Evolutionary conservation across 2,888 invertebrate genomes (phyloP), one percentile per base, ranked within the genome.

Genomic region (Drosophila nr. perissopoda): DNA sequence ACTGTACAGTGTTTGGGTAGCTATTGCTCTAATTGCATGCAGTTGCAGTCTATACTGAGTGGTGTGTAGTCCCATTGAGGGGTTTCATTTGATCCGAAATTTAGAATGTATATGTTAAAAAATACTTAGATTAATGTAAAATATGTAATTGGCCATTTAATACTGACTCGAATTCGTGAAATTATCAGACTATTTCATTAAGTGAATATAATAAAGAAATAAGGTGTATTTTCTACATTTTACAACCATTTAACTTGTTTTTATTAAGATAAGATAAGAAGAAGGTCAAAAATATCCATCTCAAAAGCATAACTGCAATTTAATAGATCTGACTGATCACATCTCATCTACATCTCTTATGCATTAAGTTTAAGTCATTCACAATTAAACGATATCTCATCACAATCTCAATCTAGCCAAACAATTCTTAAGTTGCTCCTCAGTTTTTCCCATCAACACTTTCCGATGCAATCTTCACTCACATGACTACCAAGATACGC

Each of bases 401-500:
- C 70, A 42, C 34, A 21, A 49, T 61, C 49, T 34, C 38, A 54
- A n/a, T 52, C 31, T 7, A 46, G 46, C 2, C 46, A 16, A 25
- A 29, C 53, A 52, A 18, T n/a, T 52, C 34, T 54, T 27, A 3
- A n/a, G 11, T 40, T 18, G 21, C 51, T 29, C 34, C 53, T n/a
- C 56, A 13, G 27, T 29, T 61, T 25, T 25, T 40, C 53, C 52
- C 48, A 38, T 18, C 18, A 18, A 54, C 62, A 46, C 31, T 62
- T 21, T 42, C 8, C 34, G n/a, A 36, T 18, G 36, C 27, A 48
- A 49, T 31, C 63, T 48, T 31, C 31, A 21, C 40, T 38, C 70
- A 51, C 34, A 60, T 54, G 38, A 34, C 69, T 56, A 56, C 70
- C 51, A 34, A 34, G 70, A 33, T 64, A 70, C 70, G 46, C 70